Evolutionary conservation across 2,113 vertebrate species (phyloP).

Genomic region (Antechinus stuartii): DNA sequence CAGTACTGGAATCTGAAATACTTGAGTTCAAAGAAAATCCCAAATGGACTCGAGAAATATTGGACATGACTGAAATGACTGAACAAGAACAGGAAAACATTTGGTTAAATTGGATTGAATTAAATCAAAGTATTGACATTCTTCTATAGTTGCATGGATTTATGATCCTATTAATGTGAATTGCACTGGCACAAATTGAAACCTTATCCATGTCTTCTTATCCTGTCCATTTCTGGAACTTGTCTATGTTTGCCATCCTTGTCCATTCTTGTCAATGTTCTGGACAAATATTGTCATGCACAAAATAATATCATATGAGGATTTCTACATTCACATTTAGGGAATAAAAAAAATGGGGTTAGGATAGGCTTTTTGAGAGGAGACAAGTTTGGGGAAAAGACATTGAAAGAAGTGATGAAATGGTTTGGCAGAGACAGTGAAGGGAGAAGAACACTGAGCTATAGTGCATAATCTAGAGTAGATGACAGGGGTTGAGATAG

Average conservation of each 20-base stretch:
- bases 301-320: neutral
- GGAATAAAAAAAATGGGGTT: conserved; percentile 33
- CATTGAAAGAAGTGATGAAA: neutral
- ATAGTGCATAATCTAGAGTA: neutral
- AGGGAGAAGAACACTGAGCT: neutral
- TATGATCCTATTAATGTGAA: neutral
- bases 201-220: neutral
- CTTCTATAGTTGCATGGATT: neutral
- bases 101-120: neutral
- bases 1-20: neutral
- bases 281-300: neutral
- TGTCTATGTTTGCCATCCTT: neutral
- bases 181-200: neutral
- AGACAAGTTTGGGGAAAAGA: neutral
- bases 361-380: conserved; percentile 45
- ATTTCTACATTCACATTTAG: conserved; percentile 20
- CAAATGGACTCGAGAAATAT: neutral
- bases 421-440: neutral
- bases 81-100: neutral
- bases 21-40: neutral
- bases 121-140: neutral
- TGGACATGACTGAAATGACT: neutral
- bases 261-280: neutral
- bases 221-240: neutral
- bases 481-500: neutral